Evolutionary conservation across 2,113 vertebrate genomes (phyloP), one percentile per base, ranked within the genome.

Genomic region (Ardeotis arabs): DNA sequence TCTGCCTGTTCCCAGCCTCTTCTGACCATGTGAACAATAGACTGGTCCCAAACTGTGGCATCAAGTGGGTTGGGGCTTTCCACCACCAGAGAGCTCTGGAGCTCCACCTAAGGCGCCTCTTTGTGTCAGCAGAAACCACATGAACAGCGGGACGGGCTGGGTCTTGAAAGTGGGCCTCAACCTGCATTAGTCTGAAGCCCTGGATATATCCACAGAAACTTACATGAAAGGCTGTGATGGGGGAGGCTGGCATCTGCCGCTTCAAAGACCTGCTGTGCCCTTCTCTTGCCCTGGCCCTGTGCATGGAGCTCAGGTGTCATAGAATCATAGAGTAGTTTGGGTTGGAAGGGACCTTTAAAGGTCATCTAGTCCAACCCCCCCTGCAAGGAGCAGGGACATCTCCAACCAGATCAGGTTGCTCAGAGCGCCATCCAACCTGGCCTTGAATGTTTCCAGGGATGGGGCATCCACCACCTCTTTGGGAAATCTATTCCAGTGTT

Each of bases 21-120:
- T 37, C 80, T 87, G 77, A 52, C 69, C 87, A 58, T 2, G 0
- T 63, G 78, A 96, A 90, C 55, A 72, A 78, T 35, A 88, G n/a
- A 37, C n/a, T 62, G 37, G 56, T 75, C 74, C 60, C 66, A 77
- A 49, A 68, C 62, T 41, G 20, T 91, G 73, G 60, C 84, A 52
- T 75, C 60, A 14, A 63, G 53, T 52, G 73, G 77, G 33, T 20
- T 89, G 89, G 91, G 91, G 64, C 55, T 96, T 96, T 95, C 89
- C 49, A 95, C 73, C 47, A 3, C 77, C 89, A 89, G 93, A 84
- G 80, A 68, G 60, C 95, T 96, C 84, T 45, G 91, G 60, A 96
- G 69, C 73, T 91, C 81, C 56, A 87, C 69, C 77, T 90, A 45
- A 95, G 68, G 50, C 3, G 0, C 58, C 58, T 91, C 77, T 79